phyloP scores from a whole-genome alignment of 2,113 vertebrate genomes.

The Aspiorhynchus laticeps region DNA sequence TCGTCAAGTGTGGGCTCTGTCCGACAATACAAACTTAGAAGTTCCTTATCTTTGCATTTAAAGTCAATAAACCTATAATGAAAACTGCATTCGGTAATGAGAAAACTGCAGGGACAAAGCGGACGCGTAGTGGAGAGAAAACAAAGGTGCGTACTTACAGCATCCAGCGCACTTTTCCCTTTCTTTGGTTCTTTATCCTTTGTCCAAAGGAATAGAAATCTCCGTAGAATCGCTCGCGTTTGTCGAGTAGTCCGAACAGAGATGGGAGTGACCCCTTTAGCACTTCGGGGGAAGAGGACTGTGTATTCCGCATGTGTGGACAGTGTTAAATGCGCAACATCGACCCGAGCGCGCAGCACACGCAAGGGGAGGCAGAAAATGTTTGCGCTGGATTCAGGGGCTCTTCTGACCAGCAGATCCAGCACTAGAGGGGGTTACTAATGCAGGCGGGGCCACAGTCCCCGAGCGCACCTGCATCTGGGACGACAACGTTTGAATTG shows the following conservation, averaged over 20 bases:
- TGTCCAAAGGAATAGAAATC: neutral
- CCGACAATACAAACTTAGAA: neutral
- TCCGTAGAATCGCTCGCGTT: constrained; percentile 1
- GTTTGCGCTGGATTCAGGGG: constrained; percentile 35
- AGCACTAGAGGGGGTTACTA: constrained; percentile 8
- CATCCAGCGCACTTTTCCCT: constrained; percentile 24
- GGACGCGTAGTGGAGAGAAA: neutral
- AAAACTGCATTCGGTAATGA: neutral
- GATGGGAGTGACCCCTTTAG: neutral
- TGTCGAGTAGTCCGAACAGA: constrained; percentile 23
- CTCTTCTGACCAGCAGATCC: constrained; percentile 14
- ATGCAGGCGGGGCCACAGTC: constrained; percentile 31
- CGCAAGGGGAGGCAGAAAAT: constrained; percentile 6
- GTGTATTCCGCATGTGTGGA: constrained; percentile 34
- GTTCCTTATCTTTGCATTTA: neutral
- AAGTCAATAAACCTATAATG: neutral
- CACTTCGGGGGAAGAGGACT: neutral
- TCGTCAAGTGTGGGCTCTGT: neutral
- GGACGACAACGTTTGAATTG: neutral
- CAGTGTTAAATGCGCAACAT: constrained; percentile 19
- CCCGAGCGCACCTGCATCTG: neutral
- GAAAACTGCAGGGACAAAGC: neutral
- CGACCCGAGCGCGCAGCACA: constrained; percentile 19
- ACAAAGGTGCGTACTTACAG: constrained; percentile 28
- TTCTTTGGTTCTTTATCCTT: constrained; percentile 27